Percentiles rank a stretch among this genome's conserved stretches.
Conservation (phyloP, 2,888 invertebrate genomes). For the Acrobasis repandana region DNA sequence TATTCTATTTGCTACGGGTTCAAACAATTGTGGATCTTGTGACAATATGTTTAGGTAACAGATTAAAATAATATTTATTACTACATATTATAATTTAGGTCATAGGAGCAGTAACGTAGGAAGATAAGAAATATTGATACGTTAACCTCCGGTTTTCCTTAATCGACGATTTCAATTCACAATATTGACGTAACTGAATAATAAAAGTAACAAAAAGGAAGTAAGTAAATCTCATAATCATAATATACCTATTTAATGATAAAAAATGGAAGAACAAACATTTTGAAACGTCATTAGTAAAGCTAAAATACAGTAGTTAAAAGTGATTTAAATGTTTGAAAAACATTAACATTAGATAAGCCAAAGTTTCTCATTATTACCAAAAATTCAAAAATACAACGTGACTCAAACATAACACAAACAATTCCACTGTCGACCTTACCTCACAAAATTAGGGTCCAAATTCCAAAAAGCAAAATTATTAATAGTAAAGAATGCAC, state of each 20-base stretch:
- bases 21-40: neutral
- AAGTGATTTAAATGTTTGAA: neutral
- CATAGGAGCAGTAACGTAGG: no score
- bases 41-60: neutral
- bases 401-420: conserved; percentile 2
- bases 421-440: conserved; percentile 9
- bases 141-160: neutral
- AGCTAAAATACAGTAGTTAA: neutral
- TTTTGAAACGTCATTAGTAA: neutral
- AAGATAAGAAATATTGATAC: neutral
- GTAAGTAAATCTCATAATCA: no score
- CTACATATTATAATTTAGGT: no score
- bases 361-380: neutral
- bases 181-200: no score
- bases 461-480: conserved; percentile 30
- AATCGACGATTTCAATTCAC: no score
- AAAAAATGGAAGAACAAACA: neutral
- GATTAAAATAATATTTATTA: neutral
- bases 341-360: neutral
- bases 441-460: conserved; percentile 27
- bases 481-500: conserved; percentile 31
- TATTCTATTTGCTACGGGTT: neutral
- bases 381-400: conserved; percentile 6
- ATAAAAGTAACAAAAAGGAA: no score
- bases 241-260: no score